Conservation (phyloP, 2,888 invertebrate genomes). For the Pemphredon lugubris region DNA sequence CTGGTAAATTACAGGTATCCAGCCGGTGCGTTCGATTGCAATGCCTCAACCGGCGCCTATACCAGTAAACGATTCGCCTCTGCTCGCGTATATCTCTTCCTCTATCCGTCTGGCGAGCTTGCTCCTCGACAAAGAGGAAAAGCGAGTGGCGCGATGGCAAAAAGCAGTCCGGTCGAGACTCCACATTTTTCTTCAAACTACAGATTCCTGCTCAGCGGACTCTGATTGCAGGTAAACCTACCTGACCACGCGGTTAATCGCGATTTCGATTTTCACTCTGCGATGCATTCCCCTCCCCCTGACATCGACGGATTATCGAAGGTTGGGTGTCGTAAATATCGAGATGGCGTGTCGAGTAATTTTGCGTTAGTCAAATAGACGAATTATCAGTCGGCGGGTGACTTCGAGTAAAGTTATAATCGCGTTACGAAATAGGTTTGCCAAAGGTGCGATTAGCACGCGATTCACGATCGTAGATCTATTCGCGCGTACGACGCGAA, state of each 20-base stretch:
- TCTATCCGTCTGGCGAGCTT: slow-evolving; percentile 15
- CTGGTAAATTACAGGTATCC: slow-evolving; percentile 7
- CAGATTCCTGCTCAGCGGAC: neutral
- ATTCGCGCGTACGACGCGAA: no score
- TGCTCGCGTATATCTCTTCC: neutral
- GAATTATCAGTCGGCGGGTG: no score
- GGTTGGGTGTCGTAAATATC: no score
- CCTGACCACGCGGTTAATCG: neutral
- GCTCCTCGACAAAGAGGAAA: slow-evolving; percentile 43
- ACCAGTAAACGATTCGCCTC: slow-evolving; percentile 19
- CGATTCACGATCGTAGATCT: no score
- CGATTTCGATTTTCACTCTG: no score
- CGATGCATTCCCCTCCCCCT: no score
- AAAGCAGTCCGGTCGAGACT: slow-evolving; percentile 39
- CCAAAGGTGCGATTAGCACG: no score
- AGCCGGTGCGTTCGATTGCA: neutral
- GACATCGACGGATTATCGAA: no score
- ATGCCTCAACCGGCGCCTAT: slow-evolving; percentile 22
- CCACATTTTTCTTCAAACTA: slow-evolving; percentile 37
- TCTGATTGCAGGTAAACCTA: neutral
- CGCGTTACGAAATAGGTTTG: no score
- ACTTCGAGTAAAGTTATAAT: no score
- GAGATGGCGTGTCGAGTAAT: no score
- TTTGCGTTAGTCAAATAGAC: no score
- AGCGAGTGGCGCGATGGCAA: slow-evolving; percentile 27